phyloP scores from a whole-genome alignment of 2,113 vertebrate species.

The Vulpes vulpes region DNA sequence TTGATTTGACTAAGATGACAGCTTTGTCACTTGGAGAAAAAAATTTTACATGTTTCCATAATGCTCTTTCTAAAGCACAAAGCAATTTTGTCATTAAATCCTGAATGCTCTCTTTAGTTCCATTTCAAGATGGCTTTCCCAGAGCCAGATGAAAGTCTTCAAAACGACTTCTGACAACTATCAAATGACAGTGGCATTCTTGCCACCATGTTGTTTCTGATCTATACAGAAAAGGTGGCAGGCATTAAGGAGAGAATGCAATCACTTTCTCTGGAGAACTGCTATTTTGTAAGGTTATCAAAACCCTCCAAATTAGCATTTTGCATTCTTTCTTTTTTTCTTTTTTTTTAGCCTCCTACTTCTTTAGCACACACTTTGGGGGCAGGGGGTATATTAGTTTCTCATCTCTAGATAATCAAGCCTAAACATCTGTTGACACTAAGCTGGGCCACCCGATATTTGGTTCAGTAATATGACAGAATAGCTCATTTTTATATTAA shows the following conservation, averaged over 20 bases:
- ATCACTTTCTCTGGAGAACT: not conserved
- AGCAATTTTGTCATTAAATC: conserved; percentile 67
- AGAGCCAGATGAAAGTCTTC: conserved; percentile 60
- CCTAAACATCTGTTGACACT: not conserved
- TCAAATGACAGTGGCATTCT: conserved; percentile 24
- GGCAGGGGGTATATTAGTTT: not conserved
- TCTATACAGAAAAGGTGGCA: conserved; percentile 32
- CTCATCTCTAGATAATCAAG: not conserved
- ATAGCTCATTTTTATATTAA: conserved; percentile 12
- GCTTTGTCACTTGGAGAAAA: conserved; percentile 58
- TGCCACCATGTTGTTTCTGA: conserved; percentile 42
- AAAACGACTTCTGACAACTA: conserved; percentile 57
- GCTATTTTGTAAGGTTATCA: conserved; percentile 38
- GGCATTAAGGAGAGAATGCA: conserved; percentile 42
- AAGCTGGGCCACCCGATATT: not conserved
- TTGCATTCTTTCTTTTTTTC: not conserved
- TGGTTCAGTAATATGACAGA: not conserved
- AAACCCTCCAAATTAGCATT: not conserved
- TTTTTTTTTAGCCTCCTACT: not conserved
- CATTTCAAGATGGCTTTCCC: conserved; percentile 59
- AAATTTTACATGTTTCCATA: conserved; percentile 55
- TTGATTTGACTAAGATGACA: conserved; percentile 66
- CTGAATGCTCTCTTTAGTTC: conserved; percentile 37
- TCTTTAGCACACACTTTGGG: not conserved
- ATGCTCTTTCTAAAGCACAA: conserved; percentile 65